Evolutionary conservation across 2,888 invertebrate genomes (phyloP).

Genomic region (Gryllus longicercus): DNA sequence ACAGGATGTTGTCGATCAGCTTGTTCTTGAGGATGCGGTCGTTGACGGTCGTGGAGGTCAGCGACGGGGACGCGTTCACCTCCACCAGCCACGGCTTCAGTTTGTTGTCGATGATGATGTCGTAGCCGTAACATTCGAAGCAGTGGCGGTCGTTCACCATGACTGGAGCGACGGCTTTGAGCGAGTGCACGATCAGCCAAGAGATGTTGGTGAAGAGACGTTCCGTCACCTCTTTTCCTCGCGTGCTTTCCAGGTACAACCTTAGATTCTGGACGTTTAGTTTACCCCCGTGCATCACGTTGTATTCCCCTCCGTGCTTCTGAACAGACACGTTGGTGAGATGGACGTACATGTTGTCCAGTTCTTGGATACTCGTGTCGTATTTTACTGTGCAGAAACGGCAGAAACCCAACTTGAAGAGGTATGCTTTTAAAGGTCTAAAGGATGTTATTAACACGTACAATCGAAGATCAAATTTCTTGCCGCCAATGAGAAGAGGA

Average conservation of each 20-base stretch:
- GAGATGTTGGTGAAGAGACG: slow-evolving; percentile 83
- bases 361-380: slow-evolving; percentile 78
- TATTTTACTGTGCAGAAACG: slow-evolving; percentile 95
- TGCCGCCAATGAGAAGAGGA: slow-evolving; percentile 89
- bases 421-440: slow-evolving; percentile 86
- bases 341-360: slow-evolving; percentile 92
- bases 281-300: slow-evolving; percentile 90
- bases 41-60: slow-evolving; percentile 90
- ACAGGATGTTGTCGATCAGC: slow-evolving; percentile 86
- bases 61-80: slow-evolving; percentile 89
- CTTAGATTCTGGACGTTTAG: slow-evolving; percentile 87
- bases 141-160: slow-evolving; percentile 92
- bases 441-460: slow-evolving; percentile 92
- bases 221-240: slow-evolving; percentile 83
- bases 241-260: slow-evolving; percentile 84
- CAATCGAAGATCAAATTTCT: slow-evolving; percentile 90
- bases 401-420: slow-evolving; percentile 90
- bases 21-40: slow-evolving; percentile 92
- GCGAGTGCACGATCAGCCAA: slow-evolving; percentile 86
- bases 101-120: slow-evolving; percentile 91
- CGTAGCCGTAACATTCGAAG: slow-evolving; percentile 92
- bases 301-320: slow-evolving; percentile 91
- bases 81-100: slow-evolving; percentile 92
- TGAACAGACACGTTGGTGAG: slow-evolving; percentile 97
- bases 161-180: slow-evolving; percentile 87